Evolutionary conservation across 2,888 invertebrate genomes (phyloP).

Genomic region (Cerceris ruficornis): DNA sequence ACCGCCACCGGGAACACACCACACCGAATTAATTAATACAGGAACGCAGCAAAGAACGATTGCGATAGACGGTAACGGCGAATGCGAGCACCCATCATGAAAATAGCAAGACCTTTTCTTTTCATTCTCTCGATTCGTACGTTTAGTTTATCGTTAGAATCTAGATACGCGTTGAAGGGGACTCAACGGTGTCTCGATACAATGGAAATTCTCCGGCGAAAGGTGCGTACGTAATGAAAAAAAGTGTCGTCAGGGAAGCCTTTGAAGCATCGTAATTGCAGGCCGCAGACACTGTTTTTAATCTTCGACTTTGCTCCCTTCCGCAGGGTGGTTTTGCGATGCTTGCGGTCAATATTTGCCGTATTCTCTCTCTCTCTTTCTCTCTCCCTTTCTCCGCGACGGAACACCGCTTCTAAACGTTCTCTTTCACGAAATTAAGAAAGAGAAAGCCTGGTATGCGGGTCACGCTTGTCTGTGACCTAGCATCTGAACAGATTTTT

Average conservation of each 20-base stretch:
- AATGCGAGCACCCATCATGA: background rate
- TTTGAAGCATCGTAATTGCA: background rate
- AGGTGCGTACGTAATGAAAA: background rate
- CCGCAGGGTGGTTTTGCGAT: background rate
- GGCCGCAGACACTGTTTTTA: background rate
- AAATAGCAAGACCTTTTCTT: background rate
- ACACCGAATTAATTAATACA: slow-evolving; percentile 66
- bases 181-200: too few relatives aligned
- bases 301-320: background rate
- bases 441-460: too few relatives aligned
- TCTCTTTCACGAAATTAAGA: too few relatives aligned
- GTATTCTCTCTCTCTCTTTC: background rate
- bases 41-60: background rate
- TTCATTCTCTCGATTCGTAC: too few relatives aligned
- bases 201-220: too few relatives aligned
- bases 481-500: too few relatives aligned
- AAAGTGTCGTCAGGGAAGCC: background rate
- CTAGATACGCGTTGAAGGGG: too few relatives aligned
- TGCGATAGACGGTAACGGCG: background rate
- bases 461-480: too few relatives aligned
- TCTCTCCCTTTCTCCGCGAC: too few relatives aligned
- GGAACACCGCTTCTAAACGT: too few relatives aligned
- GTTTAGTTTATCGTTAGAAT: too few relatives aligned
- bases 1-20: slow-evolving; percentile 79
- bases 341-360: background rate